Evolutionary conservation across 2,797 vertebrate species (phyloP).

Genomic region (Parauchenoglanis punctatus): DNA sequence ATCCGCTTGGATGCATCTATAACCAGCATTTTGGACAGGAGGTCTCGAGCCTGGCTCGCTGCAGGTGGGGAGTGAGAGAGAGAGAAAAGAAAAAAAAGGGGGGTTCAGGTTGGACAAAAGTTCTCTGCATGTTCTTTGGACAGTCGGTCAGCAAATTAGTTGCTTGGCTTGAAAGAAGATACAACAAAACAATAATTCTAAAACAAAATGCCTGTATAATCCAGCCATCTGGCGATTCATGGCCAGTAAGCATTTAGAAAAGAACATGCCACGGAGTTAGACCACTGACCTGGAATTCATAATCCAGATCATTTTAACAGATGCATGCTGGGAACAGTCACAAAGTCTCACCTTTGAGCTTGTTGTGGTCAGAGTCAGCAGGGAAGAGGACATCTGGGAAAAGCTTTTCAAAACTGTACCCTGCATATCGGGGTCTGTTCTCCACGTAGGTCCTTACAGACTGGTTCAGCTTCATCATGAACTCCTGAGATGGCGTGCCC

Average conservation of each 20-base stretch:
- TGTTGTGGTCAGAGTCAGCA: constrained; percentile 97
- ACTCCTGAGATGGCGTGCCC: constrained; percentile 92
- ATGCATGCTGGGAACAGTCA: background rate
- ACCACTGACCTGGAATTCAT: background rate
- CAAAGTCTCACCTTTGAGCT: constrained; percentile 88
- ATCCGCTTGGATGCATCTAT: constrained; percentile 96
- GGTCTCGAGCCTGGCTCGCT: constrained; percentile 98
- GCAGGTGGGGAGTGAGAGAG: constrained; percentile 43
- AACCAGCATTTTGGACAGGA: constrained; percentile 97
- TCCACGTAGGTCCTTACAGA: constrained; percentile 97
- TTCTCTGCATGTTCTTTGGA: background rate
- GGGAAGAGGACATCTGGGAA: constrained; percentile 97
- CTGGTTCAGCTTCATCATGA: constrained; percentile 98
- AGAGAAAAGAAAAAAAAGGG: background rate
- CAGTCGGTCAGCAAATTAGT: background rate
- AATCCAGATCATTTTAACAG: background rate
- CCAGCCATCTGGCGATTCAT: background rate
- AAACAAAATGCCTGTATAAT: background rate
- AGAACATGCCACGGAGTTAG: background rate
- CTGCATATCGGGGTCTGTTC: constrained; percentile 95
- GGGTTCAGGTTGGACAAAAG: background rate
- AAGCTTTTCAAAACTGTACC: constrained; percentile 97
- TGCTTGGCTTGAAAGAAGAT: background rate
- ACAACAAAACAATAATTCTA: background rate
- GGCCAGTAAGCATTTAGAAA: background rate